A percentile compares a stretch with the other conserved stretches of the same genome.
Evolutionary conservation across 2,888 invertebrate species (phyloP).

Genomic region (Hirtodrosophila alboralis): DNA sequence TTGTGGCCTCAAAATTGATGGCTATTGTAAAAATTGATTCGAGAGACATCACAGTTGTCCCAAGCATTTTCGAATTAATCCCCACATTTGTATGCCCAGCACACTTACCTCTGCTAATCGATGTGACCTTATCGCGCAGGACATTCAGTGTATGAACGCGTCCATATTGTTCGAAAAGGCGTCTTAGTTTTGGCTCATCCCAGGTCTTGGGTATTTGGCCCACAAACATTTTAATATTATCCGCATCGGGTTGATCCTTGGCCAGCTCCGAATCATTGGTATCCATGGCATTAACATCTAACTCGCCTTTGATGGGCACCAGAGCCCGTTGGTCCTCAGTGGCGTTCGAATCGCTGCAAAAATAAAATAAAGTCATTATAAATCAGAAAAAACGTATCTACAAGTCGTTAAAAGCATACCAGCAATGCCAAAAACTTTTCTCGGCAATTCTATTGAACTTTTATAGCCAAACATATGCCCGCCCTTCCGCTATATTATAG

Average conservation of each 20-base stretch:
- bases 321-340: constrained; percentile 16
- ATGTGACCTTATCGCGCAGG: constrained; percentile 97
- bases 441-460: constrained; percentile 63
- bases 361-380: constrained; percentile 38
- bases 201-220: constrained; percentile 98
- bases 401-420: constrained; percentile 45
- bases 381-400: constrained; percentile 28
- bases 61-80: constrained; percentile 39
- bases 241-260: constrained; percentile 95
- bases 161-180: constrained; percentile 98
- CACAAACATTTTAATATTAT: constrained; percentile 99
- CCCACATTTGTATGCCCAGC: constrained; percentile 68
- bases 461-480: constrained; percentile 48
- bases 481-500: constrained; percentile 7
- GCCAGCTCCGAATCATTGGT: constrained; percentile 63
- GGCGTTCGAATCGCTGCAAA: constrained; percentile 40
- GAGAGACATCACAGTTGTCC: constrained; percentile 9
- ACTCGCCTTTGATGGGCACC: constrained; percentile 48
- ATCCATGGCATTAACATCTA: constrained; percentile 43
- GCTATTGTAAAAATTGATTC: constrained; percentile 72
- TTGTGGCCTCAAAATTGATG: constrained; percentile 57
- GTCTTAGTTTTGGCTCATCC: constrained; percentile 97
- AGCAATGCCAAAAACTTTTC: constrained; percentile 37
- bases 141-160: constrained; percentile 98
- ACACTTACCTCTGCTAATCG: constrained; percentile 96